Conservation (phyloP, 2,888 invertebrate species). For the Leptogaster cylindrica region DNA sequence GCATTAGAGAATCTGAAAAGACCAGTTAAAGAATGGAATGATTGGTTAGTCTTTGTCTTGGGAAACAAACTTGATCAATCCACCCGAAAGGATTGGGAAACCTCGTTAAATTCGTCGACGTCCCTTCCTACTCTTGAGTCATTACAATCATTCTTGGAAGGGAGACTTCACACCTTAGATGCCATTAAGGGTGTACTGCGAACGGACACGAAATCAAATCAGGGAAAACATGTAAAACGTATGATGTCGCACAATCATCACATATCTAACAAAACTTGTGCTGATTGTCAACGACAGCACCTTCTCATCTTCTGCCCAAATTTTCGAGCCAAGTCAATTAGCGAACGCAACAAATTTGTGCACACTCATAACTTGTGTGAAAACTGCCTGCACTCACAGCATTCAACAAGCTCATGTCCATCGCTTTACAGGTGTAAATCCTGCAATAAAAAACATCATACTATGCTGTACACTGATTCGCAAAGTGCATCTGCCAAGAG, state of each 20-base stretch:
- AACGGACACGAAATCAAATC: not conserved
- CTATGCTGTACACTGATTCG: not conserved
- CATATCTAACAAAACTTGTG: too few species aligned
- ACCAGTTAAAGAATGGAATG: not conserved
- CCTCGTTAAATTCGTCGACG: not conserved
- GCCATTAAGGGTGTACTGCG: not conserved
- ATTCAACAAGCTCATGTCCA: not conserved
- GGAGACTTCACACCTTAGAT: not conserved
- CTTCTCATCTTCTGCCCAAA: not conserved
- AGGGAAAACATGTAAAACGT: not conserved
- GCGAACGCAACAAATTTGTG: not conserved
- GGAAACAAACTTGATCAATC: not conserved
- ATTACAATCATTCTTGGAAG: not conserved
- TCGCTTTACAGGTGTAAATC: not conserved
- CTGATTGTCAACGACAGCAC: too few species aligned
- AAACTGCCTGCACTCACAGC: not conserved
- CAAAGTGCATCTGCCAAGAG: not conserved
- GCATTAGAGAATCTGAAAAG: not conserved
- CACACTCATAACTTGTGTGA: not conserved
- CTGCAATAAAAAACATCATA: not conserved
- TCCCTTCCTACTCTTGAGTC: not conserved
- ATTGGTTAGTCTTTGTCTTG: not conserved
- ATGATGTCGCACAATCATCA: too few species aligned
- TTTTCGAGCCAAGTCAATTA: not conserved
- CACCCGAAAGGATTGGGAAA: not conserved